Conservation (phyloP, 2,888 invertebrate species). For the Heteropelma amictum region DNA sequence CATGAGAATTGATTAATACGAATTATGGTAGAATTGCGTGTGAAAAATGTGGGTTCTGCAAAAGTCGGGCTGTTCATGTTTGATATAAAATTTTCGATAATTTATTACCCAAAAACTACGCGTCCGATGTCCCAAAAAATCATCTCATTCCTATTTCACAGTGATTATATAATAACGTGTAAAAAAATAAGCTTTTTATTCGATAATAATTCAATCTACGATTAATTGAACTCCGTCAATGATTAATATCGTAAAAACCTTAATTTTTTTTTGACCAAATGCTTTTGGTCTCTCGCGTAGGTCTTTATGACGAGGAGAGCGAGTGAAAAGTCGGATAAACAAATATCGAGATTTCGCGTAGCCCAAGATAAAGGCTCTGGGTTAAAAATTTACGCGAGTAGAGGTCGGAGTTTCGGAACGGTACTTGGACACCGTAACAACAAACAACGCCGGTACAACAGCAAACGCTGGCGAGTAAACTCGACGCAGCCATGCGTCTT, state of each 20-base stretch:
- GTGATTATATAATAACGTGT: no score
- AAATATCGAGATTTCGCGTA: constrained; percentile 23
- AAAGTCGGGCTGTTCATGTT: neutral
- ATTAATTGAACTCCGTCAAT: no score
- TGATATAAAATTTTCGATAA: neutral
- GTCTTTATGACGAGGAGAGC: no score
- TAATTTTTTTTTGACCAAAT: no score
- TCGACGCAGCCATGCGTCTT: constrained; percentile 34
- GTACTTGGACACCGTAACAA: constrained; percentile 53
- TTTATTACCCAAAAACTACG: no score
- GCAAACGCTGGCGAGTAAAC: constrained; percentile 30
- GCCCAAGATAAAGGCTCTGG: no score
- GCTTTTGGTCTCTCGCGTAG: no score
- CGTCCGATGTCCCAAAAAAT: no score
- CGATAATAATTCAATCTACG: no score
- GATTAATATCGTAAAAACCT: no score
- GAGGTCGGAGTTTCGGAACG: constrained; percentile 36
- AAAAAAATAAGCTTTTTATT: no score
- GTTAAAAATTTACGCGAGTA: neutral
- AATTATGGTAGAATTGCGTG: neutral
- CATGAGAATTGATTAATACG: neutral
- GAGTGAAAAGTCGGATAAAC: neutral
- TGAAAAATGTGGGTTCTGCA: neutral
- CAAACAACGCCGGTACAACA: constrained; percentile 45
- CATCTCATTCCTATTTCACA: no score